Conservation (phyloP, 2,113 vertebrate species). For the Hippocampus guttulatus region DNA sequence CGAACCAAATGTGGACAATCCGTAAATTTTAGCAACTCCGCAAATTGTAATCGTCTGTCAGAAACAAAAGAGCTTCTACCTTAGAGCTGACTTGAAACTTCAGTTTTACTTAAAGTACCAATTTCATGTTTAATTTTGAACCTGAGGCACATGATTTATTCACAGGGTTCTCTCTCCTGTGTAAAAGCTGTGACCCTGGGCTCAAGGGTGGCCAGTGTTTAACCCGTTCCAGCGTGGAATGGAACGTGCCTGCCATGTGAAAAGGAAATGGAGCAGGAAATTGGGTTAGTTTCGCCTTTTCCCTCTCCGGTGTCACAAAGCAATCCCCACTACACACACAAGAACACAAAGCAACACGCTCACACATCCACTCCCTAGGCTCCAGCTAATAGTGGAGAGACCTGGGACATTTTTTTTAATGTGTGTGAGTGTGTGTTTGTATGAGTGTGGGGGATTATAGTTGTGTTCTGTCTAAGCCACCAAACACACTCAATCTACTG, state of each 20-base stretch:
- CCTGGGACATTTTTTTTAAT: slow-evolving; percentile 47
- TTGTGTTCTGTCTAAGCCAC: slow-evolving; percentile 55
- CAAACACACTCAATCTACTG: slow-evolving; percentile 73
- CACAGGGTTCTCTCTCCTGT: slow-evolving; percentile 40
- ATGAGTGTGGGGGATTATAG: slow-evolving; percentile 62
- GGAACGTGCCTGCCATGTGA: slow-evolving; percentile 52
- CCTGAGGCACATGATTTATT: slow-evolving; percentile 41
- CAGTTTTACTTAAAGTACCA: slow-evolving; percentile 23
- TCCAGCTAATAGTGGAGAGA: slow-evolving; percentile 52
- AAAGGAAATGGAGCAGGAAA: slow-evolving; percentile 77
- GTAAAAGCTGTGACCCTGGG: slow-evolving; percentile 61
- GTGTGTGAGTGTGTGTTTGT: slow-evolving; percentile 44
- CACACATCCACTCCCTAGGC: slow-evolving; percentile 29
- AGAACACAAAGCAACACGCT: slow-evolving; percentile 5
- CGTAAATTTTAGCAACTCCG: too few species aligned
- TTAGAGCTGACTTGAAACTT: slow-evolving; percentile 19
- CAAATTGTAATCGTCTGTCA: background rate
- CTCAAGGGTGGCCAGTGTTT: slow-evolving; percentile 54
- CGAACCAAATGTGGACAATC: too few species aligned
- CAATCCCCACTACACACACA: slow-evolving; percentile 38
- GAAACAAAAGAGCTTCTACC: background rate
- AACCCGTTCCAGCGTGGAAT: slow-evolving; percentile 53
- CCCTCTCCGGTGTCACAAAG: slow-evolving; percentile 59
- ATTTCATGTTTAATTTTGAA: slow-evolving; percentile 34
- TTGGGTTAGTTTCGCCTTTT: slow-evolving; percentile 70